Evolutionary conservation across 1,140 invertebrate genomes (phyloP).

Genomic region (Bicyclus anynana): DNA sequence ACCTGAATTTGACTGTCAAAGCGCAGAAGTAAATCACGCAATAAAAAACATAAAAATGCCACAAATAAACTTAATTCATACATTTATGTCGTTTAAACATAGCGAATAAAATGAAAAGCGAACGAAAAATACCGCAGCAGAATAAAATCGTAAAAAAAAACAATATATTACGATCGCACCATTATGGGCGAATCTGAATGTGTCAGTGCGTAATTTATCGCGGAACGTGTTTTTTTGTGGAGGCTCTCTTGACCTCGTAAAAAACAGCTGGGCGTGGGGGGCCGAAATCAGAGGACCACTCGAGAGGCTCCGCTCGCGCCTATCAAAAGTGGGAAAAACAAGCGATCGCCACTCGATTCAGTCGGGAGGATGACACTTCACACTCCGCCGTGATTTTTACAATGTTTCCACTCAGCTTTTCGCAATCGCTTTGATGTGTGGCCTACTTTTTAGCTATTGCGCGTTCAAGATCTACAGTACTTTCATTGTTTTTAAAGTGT

Average conservation of each 20-base stretch:
- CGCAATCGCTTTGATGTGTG: constrained; percentile 65
- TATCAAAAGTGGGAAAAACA: constrained; percentile 76
- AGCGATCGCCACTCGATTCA: constrained; percentile 71
- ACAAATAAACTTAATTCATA: too few relatives aligned
- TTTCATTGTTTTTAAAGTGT: constrained; percentile 21
- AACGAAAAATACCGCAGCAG: not conserved
- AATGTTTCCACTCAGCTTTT: constrained; percentile 64
- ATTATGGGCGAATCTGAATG: constrained; percentile 73
- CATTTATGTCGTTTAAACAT: too few relatives aligned
- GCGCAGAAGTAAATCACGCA: too few relatives aligned
- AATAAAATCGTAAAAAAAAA: constrained; percentile 47
- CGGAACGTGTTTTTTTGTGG: constrained; percentile 68
- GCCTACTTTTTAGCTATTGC: constrained; percentile 15
- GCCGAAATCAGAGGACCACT: constrained; percentile 61
- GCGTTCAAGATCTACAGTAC: constrained; percentile 16
- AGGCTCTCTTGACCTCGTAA: constrained; percentile 73
- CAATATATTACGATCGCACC: constrained; percentile 67
- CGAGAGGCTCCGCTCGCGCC: constrained; percentile 51
- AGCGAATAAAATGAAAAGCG: too few relatives aligned
- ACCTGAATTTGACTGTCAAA: too few relatives aligned
- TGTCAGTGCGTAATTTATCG: constrained; percentile 75
- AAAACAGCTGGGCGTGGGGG: constrained; percentile 64
- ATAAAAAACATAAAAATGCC: too few relatives aligned
- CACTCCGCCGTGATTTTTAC: constrained; percentile 74
- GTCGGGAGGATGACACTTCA: constrained; percentile 69